A percentile compares a stretch with the other conserved stretches of the same genome.
Conservation (phyloP, 2,113 vertebrate genomes). For the Crypturellus undulatus region DNA sequence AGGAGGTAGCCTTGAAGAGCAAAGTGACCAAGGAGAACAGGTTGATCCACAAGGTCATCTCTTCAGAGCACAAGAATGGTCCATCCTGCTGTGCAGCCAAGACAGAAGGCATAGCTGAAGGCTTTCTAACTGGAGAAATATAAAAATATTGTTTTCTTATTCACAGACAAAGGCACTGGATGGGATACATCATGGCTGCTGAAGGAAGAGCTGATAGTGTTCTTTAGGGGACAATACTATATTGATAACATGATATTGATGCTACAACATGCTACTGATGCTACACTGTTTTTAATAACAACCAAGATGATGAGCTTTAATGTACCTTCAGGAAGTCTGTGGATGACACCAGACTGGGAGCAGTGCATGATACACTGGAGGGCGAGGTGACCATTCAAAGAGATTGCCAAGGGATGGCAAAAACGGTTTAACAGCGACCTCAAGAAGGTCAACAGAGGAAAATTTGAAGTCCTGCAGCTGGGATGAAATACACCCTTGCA, state of each 20-base stretch:
- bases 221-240: background rate
- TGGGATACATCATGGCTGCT: background rate
- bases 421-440: background rate
- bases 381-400: background rate
- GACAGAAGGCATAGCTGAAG: background rate
- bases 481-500: background rate
- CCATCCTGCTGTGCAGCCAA: background rate
- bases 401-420: background rate
- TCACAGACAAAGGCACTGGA: background rate
- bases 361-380: background rate
- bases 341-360: background rate
- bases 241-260: background rate
- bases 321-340: background rate
- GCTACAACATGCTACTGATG: background rate
- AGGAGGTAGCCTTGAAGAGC: background rate
- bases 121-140: background rate
- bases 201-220: background rate
- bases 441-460: background rate
- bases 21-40: background rate
- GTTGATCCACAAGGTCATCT: background rate
- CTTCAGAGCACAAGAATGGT: background rate
- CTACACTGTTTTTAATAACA: background rate
- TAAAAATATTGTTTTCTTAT: background rate
- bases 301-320: background rate
- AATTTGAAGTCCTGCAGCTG: background rate